Base-by-base conservation (phyloP, 1,140 invertebrate genomes). In the Neotoxoptera formosana region DNA sequence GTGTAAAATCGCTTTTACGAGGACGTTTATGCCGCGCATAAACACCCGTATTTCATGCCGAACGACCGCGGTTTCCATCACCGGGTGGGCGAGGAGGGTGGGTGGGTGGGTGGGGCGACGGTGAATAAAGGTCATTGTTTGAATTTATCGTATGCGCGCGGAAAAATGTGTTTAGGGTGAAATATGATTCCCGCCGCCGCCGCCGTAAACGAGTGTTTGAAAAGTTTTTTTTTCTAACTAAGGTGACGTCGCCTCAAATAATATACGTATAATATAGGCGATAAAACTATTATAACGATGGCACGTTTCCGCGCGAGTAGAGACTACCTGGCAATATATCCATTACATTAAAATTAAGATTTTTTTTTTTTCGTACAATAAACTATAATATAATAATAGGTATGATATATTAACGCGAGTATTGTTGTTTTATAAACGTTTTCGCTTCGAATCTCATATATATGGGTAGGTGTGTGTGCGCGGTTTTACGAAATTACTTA, bases 281-380 rank as follows among this genome's bases (percentile, higher is more conserved):
- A 89, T 53, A 89, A 89, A n/a, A n/a, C n/a, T n/a, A 48, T 89
- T 89, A 89, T 89, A 89, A 89, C n/a, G n/a, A n/a, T 89, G n/a
- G 87, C 48, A 14, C n/a, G n/a, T 89, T 89, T 89, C 30, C 25
- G 30, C n/a, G 30, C 20, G 48, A 89, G 21, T 53, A 56, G 23
- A 51, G 11, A 20, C 6, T 53, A 36, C 34, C 87, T 17, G 21
- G 8, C 48, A n/a, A n/a, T 89, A n/a, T 76, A 34, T 76, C 6
- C 30, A 76, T 76, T 76, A 7, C 60, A 76, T 89, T 30, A 89
- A 53, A 88, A 88, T 34, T 47, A 1, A 25, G 36, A 89, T 53
- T 11, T 23, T 36, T 53, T 11, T 23, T 36, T 89, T 36, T 53
- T 23, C 0, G 45, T 86, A 47, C 6, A 86, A 45, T 34, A 88